Base-by-base conservation (phyloP, 1,140 invertebrate genomes). In the Archivesica marissinica region DNA sequence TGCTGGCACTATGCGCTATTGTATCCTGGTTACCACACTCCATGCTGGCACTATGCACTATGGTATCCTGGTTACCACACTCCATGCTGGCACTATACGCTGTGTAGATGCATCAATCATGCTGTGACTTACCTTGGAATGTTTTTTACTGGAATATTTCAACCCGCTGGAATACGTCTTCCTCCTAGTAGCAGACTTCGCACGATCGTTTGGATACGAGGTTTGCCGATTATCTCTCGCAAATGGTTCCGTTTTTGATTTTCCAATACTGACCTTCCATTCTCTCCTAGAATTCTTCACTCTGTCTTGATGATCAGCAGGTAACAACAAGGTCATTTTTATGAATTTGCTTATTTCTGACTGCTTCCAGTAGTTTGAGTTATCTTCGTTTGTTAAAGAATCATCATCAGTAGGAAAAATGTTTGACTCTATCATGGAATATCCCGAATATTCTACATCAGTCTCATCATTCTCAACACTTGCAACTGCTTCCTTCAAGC, bases 381-480 rank as follows among this genome's bases (percentile, higher is more conserved):
- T 76, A 9, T 3, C 11, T 25, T 38, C n/a, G 15, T 1, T 47
- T 47, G 11, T 72, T 13, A 59, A 23, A 59, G 33, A 52, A 4
- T 76, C 59, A 33, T 66, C 59, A 79, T 76, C 74, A 50, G 38
- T 52, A 20, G 77, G 61, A 23, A 47, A 50, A n/a, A 20, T 35
- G 20, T 50, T 47, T 17, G 9, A 17, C 1, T 38, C 9, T 25
- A 80, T 44, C 61, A 64, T 66, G 23, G 61, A 44, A 66, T 66
- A 68, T 25, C 79, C 79, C 33, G 79, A 81, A 23, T 44, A 25
- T 52, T 68, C 50, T 23, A 81, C 20, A 39, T 81, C 79, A 4
- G 79, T 81, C n/a, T 59, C 64, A 59, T 81, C 79, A 81, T 81
- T 81, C 15, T 68, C 50, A 35, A 70, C 47, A 52, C 38, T 70